Evolutionary conservation across 1,140 invertebrate species (phyloP).

Genomic region (Drosophila eugracilis): DNA sequence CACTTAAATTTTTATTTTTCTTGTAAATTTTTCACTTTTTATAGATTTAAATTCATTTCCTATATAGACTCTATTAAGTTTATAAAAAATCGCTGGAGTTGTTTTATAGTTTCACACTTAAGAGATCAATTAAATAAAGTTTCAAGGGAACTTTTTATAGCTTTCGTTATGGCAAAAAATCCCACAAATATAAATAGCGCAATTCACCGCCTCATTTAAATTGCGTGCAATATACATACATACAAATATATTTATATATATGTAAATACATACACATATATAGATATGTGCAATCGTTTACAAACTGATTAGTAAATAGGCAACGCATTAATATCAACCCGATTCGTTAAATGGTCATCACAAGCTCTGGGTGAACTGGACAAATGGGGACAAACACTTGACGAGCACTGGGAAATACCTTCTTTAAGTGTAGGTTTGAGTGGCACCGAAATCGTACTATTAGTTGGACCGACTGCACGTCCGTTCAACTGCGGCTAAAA

Average conservation of each 20-base stretch:
- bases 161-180: neutral
- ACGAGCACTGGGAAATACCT: conserved; percentile 38
- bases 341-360: conserved; percentile 14
- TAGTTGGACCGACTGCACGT: conserved; percentile 5
- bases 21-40: too few species aligned
- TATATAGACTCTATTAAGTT: too few species aligned
- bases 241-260: neutral
- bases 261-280: neutral
- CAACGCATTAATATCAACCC: conserved; percentile 11
- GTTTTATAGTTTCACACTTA: neutral
- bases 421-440: conserved; percentile 17
- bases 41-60: too few species aligned
- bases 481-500: conserved; percentile 10
- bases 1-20: too few species aligned
- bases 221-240: conserved; percentile 27
- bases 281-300: conserved; percentile 3
- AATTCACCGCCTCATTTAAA: conserved; percentile 34
- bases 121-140: neutral
- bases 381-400: conserved; percentile 33
- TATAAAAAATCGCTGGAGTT: neutral
- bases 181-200: conserved; percentile 5
- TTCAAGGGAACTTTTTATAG: neutral
- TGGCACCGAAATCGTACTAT: conserved; percentile 4
- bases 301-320: conserved; percentile 25
- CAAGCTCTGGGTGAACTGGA: conserved; percentile 14